Conservation (phyloP, 2,888 invertebrate species). For the Scrobipalpa costella region DNA sequence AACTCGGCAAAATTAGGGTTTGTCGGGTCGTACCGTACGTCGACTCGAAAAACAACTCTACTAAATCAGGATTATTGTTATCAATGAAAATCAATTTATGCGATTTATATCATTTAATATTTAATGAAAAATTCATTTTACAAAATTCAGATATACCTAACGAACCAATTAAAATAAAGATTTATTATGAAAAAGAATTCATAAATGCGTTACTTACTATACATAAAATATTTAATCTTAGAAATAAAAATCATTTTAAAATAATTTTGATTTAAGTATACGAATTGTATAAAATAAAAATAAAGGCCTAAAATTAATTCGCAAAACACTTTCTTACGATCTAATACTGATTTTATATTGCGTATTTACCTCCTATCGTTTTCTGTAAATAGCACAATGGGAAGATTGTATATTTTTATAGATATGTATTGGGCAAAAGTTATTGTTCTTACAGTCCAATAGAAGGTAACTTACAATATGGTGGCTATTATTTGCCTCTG, state of each 20-base stretch:
- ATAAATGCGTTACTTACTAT: constrained; percentile 63
- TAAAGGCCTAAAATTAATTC: constrained; percentile 4
- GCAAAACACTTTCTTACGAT: constrained; percentile 16
- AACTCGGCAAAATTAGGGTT: too few relatives aligned
- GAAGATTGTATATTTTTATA: not conserved
- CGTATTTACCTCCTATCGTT: constrained; percentile 12
- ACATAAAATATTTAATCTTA: constrained; percentile 45
- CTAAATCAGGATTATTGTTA: too few relatives aligned
- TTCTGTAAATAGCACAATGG: not conserved
- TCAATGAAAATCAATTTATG: not conserved
- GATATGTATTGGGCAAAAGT: not conserved
- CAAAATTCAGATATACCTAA: constrained; percentile 71
- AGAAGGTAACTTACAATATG: constrained; percentile 18
- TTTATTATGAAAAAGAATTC: constrained; percentile 50
- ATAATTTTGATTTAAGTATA: constrained; percentile 31
- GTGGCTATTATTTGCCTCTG: not conserved
- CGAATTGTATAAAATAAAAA: constrained; percentile 21
- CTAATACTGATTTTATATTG: constrained; percentile 18
- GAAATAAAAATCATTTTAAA: constrained; percentile 30
- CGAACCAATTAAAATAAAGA: constrained; percentile 55
- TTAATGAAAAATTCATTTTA: constrained; percentile 74
- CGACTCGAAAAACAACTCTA: too few relatives aligned
- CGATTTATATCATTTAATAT: constrained; percentile 37
- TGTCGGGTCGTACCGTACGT: too few relatives aligned
- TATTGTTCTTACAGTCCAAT: not conserved